Conservation (phyloP, 2,888 invertebrate species). For the Deroplatys truncata region DNA sequence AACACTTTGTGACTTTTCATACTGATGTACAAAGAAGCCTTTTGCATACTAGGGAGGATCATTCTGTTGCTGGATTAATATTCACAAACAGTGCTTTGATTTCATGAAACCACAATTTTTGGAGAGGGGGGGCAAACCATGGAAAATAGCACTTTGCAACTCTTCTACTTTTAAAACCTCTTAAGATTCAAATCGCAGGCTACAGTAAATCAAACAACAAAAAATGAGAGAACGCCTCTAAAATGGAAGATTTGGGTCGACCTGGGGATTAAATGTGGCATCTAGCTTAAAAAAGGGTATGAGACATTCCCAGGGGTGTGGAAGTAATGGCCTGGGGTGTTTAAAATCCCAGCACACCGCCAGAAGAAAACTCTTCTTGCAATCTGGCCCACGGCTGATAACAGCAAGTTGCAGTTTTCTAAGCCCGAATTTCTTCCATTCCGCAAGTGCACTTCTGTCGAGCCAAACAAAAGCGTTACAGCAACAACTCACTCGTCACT, state of each 20-base stretch:
- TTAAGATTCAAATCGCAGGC: not conserved
- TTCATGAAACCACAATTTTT: not conserved
- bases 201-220: not conserved
- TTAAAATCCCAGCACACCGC: not conserved
- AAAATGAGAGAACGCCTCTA: not conserved
- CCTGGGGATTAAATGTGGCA: not conserved
- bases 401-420: not conserved
- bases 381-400: slow-evolving; percentile 13
- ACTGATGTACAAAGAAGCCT: too few relatives aligned
- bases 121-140: not conserved
- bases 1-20: too few relatives aligned
- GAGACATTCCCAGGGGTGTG: not conserved
- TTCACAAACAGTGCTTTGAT: not conserved
- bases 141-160: not conserved
- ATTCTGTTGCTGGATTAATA: too few relatives aligned
- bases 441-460: not conserved
- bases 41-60: too few relatives aligned
- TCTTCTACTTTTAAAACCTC: not conserved
- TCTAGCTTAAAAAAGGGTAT: not conserved
- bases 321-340: not conserved
- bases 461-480: too few relatives aligned
- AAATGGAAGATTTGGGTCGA: not conserved
- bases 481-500: too few relatives aligned
- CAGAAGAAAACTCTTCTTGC: not conserved
- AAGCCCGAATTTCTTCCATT: not conserved